Conservation (phyloP, 2,797 vertebrate species). For the Prionace glauca region DNA sequence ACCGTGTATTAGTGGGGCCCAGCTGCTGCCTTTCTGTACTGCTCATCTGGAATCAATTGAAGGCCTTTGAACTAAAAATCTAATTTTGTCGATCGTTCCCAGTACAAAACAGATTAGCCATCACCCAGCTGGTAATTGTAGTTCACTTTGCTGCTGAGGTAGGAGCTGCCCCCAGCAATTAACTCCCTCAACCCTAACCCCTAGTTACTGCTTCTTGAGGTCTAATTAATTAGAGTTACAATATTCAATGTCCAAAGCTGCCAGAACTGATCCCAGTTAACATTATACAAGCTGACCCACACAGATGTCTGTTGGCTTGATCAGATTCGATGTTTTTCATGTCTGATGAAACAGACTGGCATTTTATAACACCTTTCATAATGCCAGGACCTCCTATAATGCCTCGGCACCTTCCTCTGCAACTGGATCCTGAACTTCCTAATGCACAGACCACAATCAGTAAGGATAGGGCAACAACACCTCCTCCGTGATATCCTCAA, state of each 20-base stretch:
- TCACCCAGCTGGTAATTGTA: not conserved
- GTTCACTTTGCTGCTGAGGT: not conserved
- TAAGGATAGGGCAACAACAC: too few relatives aligned
- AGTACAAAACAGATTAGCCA: conserved; percentile 27
- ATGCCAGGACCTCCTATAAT: not conserved
- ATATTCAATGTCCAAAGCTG: not conserved
- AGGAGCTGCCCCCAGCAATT: not conserved
- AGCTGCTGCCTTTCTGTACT: conserved; percentile 11
- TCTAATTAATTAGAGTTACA: conserved; percentile 4
- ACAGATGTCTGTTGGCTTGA: not conserved
- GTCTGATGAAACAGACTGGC: not conserved
- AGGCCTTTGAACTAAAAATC: conserved; percentile 37
- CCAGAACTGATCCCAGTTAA: not conserved
- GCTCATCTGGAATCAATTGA: conserved; percentile 30
- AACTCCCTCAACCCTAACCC: conserved; percentile 18
- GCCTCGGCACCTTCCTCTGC: too few relatives aligned
- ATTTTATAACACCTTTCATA: not conserved
- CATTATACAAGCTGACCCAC: not conserved
- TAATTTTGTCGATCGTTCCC: conserved; percentile 28
- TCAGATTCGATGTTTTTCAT: not conserved
- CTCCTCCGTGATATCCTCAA: too few relatives aligned
- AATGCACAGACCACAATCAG: too few relatives aligned
- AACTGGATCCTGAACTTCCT: too few relatives aligned
- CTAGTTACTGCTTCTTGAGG: not conserved
- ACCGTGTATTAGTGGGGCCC: not conserved